Percentiles rank a stretch among this genome's conserved stretches.
Conservation (phyloP, 2,888 invertebrate genomes). For the Pediacus dermestoides region DNA sequence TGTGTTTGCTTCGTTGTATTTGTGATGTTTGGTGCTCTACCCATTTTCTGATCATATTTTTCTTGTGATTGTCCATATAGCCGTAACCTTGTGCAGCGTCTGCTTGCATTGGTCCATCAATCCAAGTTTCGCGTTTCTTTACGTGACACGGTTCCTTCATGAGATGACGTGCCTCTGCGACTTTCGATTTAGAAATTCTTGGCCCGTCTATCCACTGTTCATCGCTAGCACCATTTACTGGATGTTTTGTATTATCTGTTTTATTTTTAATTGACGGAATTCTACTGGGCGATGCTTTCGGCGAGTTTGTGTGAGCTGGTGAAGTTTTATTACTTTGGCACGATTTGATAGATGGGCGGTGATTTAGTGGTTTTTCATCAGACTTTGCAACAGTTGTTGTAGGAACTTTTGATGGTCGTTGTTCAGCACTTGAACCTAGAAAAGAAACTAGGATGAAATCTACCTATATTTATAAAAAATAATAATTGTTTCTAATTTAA, state of each 20-base stretch:
- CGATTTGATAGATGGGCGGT: conserved; percentile 53
- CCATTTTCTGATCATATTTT: conserved; percentile 91
- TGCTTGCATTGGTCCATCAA: conserved; percentile 86
- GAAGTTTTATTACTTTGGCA: conserved; percentile 53
- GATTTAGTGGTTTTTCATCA: conserved; percentile 59
- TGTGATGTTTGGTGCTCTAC: conserved; percentile 87
- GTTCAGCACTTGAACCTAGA: conserved; percentile 61
- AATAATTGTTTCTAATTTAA: no score
- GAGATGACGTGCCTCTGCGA: conserved; percentile 76
- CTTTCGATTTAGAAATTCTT: conserved; percentile 77
- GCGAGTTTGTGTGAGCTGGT: conserved; percentile 51
- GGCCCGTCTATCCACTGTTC: conserved; percentile 98
- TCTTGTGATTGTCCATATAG: conserved; percentile 89
- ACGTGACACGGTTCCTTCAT: conserved; percentile 72
- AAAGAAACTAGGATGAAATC: no score
- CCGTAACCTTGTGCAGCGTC: conserved; percentile 65
- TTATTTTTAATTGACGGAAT: conserved; percentile 54
- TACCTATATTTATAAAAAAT: no score
- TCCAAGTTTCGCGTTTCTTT: conserved; percentile 89
- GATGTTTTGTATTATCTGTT: conserved; percentile 53
- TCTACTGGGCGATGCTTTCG: conserved; percentile 58
- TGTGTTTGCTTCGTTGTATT: conserved; percentile 62
- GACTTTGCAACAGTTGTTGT: no score
- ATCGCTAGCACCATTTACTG: conserved; percentile 61
- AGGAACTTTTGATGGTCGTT: conserved; percentile 51